Conservation (phyloP, 2,113 vertebrate genomes). For the Sceloporus undulatus region DNA sequence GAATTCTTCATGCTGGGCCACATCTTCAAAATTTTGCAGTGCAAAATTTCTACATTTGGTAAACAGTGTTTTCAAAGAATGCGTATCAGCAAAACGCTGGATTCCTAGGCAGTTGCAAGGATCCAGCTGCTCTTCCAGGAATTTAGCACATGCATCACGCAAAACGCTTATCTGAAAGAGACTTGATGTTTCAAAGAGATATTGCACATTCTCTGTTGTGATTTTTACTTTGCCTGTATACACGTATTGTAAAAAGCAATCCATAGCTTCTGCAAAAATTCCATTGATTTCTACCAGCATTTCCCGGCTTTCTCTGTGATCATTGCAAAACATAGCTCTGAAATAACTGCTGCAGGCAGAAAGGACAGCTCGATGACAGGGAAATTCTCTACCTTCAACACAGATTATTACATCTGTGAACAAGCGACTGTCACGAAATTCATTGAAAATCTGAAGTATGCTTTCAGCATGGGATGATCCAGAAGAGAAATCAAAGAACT, state of each 20-base stretch:
- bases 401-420: conserved; percentile 97
- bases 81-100: conserved; percentile 94
- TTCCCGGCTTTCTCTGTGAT: conserved; percentile 92
- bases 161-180: conserved; percentile 95
- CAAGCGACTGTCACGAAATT: conserved; percentile 92
- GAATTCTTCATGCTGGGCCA: conserved; percentile 94
- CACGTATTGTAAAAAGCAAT: conserved; percentile 95
- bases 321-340: conserved; percentile 96
- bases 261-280: conserved; percentile 96
- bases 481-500: conserved; percentile 94
- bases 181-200: conserved; percentile 95
- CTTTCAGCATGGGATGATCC: conserved; percentile 94
- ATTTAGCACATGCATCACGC: conserved; percentile 96
- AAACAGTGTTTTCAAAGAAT: conserved; percentile 93
- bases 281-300: conserved; percentile 97
- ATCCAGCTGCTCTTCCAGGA: conserved; percentile 96
- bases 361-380: conserved; percentile 93
- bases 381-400: conserved; percentile 93
- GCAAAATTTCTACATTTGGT: conserved; percentile 91
- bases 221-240: conserved; percentile 97
- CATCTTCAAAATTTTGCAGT: conserved; percentile 91
- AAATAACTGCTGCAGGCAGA: conserved; percentile 97
- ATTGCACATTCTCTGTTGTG: conserved; percentile 97
- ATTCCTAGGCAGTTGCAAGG: conserved; percentile 98
- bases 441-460: conserved; percentile 96